These are phyloP conservation scores for Theretra japonica DNA, from an alignment of 2,888 invertebrate species.

Conservation along the genomic window DNA sequence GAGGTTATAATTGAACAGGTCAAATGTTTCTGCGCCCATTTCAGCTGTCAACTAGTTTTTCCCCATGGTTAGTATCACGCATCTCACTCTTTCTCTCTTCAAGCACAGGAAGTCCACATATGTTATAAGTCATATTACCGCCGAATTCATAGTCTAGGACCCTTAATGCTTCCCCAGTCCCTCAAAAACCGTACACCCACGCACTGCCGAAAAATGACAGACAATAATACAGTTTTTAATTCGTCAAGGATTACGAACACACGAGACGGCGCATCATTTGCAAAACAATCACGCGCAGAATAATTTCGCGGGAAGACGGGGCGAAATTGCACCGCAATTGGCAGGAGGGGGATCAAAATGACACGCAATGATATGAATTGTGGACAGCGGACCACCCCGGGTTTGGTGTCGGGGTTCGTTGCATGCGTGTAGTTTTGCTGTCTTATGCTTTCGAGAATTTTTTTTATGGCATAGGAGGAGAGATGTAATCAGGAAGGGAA, in stretches of 20 bases:
- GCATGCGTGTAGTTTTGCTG: not conserved
- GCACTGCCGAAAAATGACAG: not conserved
- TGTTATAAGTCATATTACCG: too few relatives aligned
- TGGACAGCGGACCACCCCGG: constrained; percentile 45
- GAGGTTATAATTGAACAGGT: too few relatives aligned
- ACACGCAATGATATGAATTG: constrained; percentile 48
- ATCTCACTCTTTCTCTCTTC: too few relatives aligned
- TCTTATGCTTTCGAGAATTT: not conserved
- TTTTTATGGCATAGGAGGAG: not conserved
- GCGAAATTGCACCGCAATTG: constrained; percentile 51
- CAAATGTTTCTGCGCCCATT: too few relatives aligned
- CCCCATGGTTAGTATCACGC: too few relatives aligned
- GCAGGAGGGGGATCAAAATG: constrained; percentile 42
- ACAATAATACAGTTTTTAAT: constrained; percentile 6
- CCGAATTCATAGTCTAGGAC: too few relatives aligned
- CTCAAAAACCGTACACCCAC: not conserved
- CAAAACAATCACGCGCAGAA: constrained; percentile 50
- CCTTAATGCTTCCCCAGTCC: not conserved
- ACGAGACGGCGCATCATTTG: not conserved
- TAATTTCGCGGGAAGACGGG: constrained; percentile 47
- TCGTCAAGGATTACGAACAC: constrained; percentile 8
- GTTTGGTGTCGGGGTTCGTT: constrained; percentile 41
- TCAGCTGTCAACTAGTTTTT: too few relatives aligned
- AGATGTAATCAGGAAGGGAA: not conserved
- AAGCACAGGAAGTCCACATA: too few relatives aligned